A percentile compares a stretch with the other conserved stretches of the same genome.
phyloP scores from a whole-genome alignment of 2,888 invertebrate species.

The Chrysomela aeneicollis region DNA sequence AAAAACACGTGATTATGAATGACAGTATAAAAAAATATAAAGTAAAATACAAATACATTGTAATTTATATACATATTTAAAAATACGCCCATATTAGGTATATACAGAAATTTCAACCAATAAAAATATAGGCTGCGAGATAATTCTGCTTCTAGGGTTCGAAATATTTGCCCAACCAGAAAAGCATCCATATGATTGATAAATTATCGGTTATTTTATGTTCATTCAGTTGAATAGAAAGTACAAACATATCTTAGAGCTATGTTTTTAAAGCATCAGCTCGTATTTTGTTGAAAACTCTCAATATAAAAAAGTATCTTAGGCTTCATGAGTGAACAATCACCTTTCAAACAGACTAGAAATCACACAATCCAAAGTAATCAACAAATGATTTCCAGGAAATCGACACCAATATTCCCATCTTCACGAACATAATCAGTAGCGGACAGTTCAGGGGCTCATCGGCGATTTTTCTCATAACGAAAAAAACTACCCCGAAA shows the following conservation, averaged over 20 bases:
- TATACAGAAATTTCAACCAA: constrained; percentile 29
- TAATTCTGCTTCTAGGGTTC: not conserved
- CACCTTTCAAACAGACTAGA: constrained; percentile 32
- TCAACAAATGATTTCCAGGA: constrained; percentile 1
- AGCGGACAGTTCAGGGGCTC: not conserved
- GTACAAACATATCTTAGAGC: constrained; percentile 2
- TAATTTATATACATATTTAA: constrained; percentile 38
- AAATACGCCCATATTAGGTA: constrained; percentile 37
- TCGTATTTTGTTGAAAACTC: constrained; percentile 18
- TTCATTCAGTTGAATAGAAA: not conserved
- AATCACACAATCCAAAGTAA: constrained; percentile 31
- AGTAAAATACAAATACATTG: constrained; percentile 37
- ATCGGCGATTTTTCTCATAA: not conserved
- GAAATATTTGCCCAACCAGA: not conserved
- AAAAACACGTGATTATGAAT: constrained; percentile 26
- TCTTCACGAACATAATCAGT: not conserved
- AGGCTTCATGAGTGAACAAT: constrained; percentile 19
- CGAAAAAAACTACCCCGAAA: too few relatives aligned
- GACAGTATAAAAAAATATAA: constrained; percentile 34
- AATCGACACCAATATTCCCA: not conserved
- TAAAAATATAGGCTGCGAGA: constrained; percentile 16
- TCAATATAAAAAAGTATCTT: constrained; percentile 19
- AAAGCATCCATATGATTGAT: constrained; percentile 9
- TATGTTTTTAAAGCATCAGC: constrained; percentile 26
- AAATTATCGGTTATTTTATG: not conserved